Base-by-base conservation (phyloP, 1,140 invertebrate species). In the Agrypnia vestita region DNA sequence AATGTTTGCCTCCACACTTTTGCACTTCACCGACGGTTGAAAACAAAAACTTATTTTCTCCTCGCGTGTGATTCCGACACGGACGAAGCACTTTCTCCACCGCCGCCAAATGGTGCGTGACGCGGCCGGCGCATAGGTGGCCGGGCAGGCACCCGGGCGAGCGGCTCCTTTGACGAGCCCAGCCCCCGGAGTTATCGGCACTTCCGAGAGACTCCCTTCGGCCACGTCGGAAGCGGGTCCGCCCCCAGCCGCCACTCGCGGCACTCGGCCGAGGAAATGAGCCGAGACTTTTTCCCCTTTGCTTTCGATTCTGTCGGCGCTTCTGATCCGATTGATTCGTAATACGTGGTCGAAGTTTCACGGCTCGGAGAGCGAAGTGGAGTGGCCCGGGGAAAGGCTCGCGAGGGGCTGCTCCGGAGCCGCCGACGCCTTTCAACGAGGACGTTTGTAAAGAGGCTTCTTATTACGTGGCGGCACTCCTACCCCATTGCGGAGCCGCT, bases 21-120 rank as follows among this genome's bases (percentile, higher is more conserved):
- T 15, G 0, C n/a, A 17, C n/a, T 17, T 56, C 4, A 17, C 53
- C n/a, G 53, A 10, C 1, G 25, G 25, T 35, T 3, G 25, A 35
- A 35, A 35, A 35, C 25, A 35, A 35, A 3, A 6, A 35, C 6
- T 35, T 35, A 35, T 35, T 35, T 35, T 35, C 25, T 35, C 25
- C 25, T 21, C 17, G 55, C 17, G 55, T 17, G 17, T 17, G 21
- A 59, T 59, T 3, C 10, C 55, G 55, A 59, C 55, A 21, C 55
- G 55, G 17, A 15, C 21, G 55, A 17, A 59, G 62, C n/a, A 67
- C 43, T 46, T 43, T 44, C 43, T 43, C 43, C 35, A 64, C 10
- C 25, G 0, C 67, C 19, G 19, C 10, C 67, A 71, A 71, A 71
- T 71, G 67, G 67, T 51, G 67, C 67, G 67, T 71, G 67, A 46